Percentiles rank a stretch among this genome's conserved stretches.
Conservation (phyloP, 53 echinoderm and acorn worm species). For the Actinopyga echinites region DNA sequence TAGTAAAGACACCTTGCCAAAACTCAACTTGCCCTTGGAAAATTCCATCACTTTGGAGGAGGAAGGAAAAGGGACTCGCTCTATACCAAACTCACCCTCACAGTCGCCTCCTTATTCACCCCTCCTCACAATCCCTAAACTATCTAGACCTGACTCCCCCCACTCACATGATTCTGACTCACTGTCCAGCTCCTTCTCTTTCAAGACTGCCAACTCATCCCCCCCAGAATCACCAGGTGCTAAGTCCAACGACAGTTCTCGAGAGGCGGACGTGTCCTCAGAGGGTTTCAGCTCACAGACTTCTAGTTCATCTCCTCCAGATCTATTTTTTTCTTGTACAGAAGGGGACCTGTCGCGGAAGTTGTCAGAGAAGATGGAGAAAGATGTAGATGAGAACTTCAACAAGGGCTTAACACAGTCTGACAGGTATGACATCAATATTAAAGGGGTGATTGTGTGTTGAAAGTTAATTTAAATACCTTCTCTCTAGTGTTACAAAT, state of each 20-base stretch:
- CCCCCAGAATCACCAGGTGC: neutral
- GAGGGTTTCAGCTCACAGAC: constrained; percentile 3
- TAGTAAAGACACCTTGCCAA: neutral
- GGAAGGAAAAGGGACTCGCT: neutral
- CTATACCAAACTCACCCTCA: neutral
- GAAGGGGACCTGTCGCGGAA: neutral
- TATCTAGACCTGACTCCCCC: constrained; percentile 14
- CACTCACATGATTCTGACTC: constrained; percentile 22
- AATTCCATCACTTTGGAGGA: neutral
- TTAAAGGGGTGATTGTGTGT: neutral
- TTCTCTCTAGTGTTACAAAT: no score
- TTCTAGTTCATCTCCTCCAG: neutral
- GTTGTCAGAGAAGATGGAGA: constrained; percentile 1
- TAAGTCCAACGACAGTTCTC: neutral
- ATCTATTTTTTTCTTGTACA: neutral
- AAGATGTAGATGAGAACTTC: neutral
- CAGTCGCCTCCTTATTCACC: constrained; percentile 4
- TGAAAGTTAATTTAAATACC: no score
- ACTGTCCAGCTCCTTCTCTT: neutral
- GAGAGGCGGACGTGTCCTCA: constrained; percentile 29
- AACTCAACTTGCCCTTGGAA: neutral
- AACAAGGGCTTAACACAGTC: neutral
- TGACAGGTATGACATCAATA: neutral
- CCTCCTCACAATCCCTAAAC: constrained; percentile 15
- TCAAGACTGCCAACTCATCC: constrained; percentile 10